Percentiles rank a stretch among this genome's conserved stretches.
Evolutionary conservation across 2,113 vertebrate genomes (phyloP).

Genomic region (Callionymus lyra): DNA sequence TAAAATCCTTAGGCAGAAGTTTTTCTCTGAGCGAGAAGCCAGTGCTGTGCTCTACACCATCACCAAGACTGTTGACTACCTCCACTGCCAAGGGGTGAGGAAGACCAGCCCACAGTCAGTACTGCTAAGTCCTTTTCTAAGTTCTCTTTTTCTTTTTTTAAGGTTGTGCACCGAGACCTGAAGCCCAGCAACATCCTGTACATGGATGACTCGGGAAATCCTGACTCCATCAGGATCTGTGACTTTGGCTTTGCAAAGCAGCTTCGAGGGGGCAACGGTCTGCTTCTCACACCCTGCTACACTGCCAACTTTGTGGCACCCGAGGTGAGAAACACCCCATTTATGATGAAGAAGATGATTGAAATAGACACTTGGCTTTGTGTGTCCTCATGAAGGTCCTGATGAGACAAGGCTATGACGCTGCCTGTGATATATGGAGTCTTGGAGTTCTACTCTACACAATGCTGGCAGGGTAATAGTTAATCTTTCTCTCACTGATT

Average conservation of each 20-base stretch:
- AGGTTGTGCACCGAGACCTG: constrained; percentile 96
- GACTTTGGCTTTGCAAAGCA: constrained; percentile 98
- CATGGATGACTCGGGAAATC: constrained; percentile 89
- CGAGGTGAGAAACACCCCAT: constrained; percentile 70
- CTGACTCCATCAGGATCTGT: constrained; percentile 95
- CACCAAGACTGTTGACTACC: constrained; percentile 90
- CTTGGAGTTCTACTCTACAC: constrained; percentile 71
- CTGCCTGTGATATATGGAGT: constrained; percentile 75
- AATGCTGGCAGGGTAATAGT: constrained; percentile 67
- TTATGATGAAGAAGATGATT: not conserved
- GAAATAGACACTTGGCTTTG: not conserved
- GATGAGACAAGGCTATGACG: constrained; percentile 73
- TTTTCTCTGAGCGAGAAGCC: constrained; percentile 90
- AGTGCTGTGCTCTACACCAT: constrained; percentile 89
- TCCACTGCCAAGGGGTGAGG: constrained; percentile 94
- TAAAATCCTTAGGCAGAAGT: constrained; percentile 89
- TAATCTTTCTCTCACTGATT: not conserved
- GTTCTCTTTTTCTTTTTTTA: not conserved
- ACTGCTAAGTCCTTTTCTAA: not conserved
- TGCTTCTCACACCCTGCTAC: constrained; percentile 93
- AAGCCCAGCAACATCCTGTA: constrained; percentile 98
- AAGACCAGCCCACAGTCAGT: not conserved
- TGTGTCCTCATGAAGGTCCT: constrained; percentile 55
- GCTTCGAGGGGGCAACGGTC: constrained; percentile 86
- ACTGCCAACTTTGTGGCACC: constrained; percentile 97